phyloP scores from a whole-genome alignment of 2,113 vertebrate species.

The Zapornia atra region DNA sequence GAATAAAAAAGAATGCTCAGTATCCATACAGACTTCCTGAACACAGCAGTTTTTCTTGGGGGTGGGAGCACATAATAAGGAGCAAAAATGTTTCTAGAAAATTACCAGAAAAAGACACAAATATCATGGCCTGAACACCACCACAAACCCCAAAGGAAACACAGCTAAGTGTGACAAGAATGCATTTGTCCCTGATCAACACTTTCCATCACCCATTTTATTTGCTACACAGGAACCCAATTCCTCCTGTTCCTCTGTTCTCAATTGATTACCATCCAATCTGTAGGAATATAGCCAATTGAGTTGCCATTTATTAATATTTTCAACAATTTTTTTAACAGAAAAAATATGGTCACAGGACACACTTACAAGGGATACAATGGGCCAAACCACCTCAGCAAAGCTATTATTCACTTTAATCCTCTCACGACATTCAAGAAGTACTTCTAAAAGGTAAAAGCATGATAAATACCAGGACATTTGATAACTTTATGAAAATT shows the following conservation, averaged over 20 bases:
- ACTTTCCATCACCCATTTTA: not conserved
- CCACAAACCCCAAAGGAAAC: not conserved
- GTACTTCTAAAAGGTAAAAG: not conserved
- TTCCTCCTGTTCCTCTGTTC: not conserved
- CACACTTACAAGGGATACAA: not conserved
- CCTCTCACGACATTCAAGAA: not conserved
- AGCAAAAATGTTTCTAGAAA: not conserved
- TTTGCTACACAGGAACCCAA: not conserved
- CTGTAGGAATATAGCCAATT: not conserved
- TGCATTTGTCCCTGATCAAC: not conserved
- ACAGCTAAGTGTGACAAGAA: not conserved
- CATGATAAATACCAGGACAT: not conserved
- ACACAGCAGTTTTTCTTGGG: not conserved
- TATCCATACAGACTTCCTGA: not conserved
- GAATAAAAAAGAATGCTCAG: not conserved
- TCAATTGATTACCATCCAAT: not conserved
- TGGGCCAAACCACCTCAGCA: not conserved
- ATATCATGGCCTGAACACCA: not conserved
- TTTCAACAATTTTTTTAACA: not conserved
- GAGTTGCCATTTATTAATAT: not conserved
- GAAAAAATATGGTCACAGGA: not conserved
- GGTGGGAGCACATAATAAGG: not conserved
- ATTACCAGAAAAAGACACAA: not conserved
- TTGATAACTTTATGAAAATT: not conserved
- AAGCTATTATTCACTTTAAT: not conserved